These are phyloP conservation scores for Microplitis manilae DNA, from an alignment of 2,888 invertebrate genomes.

Conservation along the genomic window DNA sequence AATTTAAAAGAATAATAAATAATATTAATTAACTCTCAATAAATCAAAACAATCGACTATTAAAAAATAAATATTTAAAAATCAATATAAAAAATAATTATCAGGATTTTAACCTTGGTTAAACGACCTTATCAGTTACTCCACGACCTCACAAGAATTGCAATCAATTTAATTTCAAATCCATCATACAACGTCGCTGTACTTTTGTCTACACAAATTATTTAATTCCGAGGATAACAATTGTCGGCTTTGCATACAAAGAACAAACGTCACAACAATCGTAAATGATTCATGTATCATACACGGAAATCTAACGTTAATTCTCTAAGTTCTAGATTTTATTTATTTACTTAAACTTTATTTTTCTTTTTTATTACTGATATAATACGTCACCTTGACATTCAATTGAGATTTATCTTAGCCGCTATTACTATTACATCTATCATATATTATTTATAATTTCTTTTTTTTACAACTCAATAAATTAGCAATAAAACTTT, in stretches of 20 bases:
- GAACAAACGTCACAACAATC: slow-evolving; percentile 1
- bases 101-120: slow-evolving; percentile 25
- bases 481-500: background rate
- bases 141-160: background rate
- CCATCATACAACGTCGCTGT: background rate
- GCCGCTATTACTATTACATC: background rate
- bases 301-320: background rate
- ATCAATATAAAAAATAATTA: background rate
- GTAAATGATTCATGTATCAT: slow-evolving; percentile 13
- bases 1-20: too few species aligned
- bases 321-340: background rate
- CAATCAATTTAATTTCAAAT: slow-evolving; percentile 4
- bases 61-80: background rate
- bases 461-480: slow-evolving; percentile 4
- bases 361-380: background rate
- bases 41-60: background rate
- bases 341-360: background rate
- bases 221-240: slow-evolving; percentile 17
- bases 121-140: slow-evolving; percentile 18
- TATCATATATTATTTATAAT: slow-evolving; percentile 5
- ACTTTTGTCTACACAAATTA: background rate
- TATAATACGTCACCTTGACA: slow-evolving; percentile 19
- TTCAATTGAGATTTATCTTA: slow-evolving; percentile 4
- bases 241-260: slow-evolving; percentile 28
- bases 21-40: too few species aligned